Evolutionary conservation across 2,113 vertebrate species (phyloP).

Genomic region (Odontophorus gujanensis): DNA sequence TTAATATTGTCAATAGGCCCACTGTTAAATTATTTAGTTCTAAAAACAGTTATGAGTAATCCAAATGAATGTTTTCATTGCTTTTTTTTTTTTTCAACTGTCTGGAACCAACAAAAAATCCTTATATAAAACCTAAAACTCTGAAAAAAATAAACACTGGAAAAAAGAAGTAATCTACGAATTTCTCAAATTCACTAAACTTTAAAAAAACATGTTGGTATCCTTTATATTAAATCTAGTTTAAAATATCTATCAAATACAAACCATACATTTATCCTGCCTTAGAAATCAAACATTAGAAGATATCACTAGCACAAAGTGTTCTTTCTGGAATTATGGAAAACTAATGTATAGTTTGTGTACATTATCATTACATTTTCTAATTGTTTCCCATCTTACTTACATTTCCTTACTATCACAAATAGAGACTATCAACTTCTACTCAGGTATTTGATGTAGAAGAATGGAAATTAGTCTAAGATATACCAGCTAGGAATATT

Average conservation of each 20-base stretch:
- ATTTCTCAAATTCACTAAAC: neutral
- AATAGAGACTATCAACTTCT: neutral
- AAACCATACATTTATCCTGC: neutral
- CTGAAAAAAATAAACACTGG: neutral
- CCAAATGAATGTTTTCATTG: neutral
- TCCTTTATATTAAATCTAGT: neutral
- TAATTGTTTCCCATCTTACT: neutral
- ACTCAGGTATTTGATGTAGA: neutral
- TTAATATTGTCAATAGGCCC: neutral
- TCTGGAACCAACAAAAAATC: neutral
- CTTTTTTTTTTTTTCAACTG: too few species aligned
- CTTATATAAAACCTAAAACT: neutral
- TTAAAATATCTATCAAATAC: neutral
- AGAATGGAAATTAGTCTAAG: neutral
- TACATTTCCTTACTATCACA: neutral
- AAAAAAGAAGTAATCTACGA: neutral
- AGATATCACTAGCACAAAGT: neutral
- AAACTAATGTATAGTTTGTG: neutral
- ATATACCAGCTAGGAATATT: neutral
- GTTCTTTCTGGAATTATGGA: neutral
- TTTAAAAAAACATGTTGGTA: neutral
- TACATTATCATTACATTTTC: neutral
- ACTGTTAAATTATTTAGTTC: neutral
- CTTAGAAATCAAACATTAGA: neutral
- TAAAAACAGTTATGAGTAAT: neutral